These are phyloP conservation scores for Matsumurasca onukii DNA, from an alignment of 1,140 invertebrate genomes.

Conservation along the genomic window DNA sequence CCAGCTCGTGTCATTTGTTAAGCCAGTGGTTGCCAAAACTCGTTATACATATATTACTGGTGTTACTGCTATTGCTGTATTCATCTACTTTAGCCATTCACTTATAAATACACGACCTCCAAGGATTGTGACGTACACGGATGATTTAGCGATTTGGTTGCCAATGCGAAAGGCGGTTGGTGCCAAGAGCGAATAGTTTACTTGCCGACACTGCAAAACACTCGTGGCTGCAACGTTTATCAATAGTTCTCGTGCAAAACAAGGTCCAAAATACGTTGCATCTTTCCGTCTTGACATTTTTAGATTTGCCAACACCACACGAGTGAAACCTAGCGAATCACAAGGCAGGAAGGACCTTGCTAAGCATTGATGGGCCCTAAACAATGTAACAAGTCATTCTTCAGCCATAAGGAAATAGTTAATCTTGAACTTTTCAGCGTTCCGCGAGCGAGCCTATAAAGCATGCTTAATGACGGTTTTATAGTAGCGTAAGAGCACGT, in stretches of 20 bases:
- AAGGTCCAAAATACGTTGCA: too few species aligned
- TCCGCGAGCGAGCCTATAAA: conserved; percentile 15
- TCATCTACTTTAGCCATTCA: too few species aligned
- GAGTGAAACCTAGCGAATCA: too few species aligned
- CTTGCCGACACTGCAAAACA: too few species aligned
- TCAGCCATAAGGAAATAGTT: conserved; percentile 21
- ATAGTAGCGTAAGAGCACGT: background rate
- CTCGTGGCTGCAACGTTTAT: too few species aligned
- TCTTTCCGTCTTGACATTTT: too few species aligned
- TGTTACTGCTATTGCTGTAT: conserved; percentile 1
- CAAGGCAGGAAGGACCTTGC: conserved; percentile 8
- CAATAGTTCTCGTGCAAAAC: too few species aligned
- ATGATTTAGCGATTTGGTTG: too few species aligned
- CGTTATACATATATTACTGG: conserved; percentile 17
- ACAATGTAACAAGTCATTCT: conserved; percentile 22
- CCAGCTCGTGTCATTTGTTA: conserved; percentile 17
- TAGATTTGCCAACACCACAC: too few species aligned
- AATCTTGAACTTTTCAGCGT: conserved; percentile 24
- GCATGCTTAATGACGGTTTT: conserved; percentile 18
- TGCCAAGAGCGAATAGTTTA: too few species aligned
- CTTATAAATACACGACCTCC: conserved; percentile 14
- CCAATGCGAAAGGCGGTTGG: too few species aligned
- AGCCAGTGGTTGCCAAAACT: conserved; percentile 9
- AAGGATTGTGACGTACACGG: too few species aligned
- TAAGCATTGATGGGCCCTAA: conserved; percentile 15